Base-by-base conservation (phyloP, 2,888 invertebrate genomes). In the Amblyjoppa proteus region DNA sequence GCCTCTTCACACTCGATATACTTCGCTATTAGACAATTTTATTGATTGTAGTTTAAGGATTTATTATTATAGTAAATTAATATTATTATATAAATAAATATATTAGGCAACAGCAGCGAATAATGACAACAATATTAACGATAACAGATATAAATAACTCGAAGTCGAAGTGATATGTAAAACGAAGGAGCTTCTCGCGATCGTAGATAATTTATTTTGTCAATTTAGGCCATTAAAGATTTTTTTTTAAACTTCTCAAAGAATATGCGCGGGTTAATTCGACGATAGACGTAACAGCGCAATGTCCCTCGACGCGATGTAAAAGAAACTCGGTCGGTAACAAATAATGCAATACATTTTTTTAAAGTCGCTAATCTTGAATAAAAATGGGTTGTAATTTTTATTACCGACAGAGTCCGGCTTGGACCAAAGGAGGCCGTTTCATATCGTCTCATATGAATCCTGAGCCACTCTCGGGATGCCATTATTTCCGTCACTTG, bases 1-100 rank as follows among this genome's bases (percentile, higher is more conserved):
- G 91, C 91, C 91, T 91, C 90, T 90, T 58, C 58, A 89, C 89
- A 89, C 89, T 88, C 81, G 87, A 89, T 88, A 89, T 89, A 90
- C 81, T 91, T 85, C 87, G 88, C 88, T 89, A 87, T 73, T 82
- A 88, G 79, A 88, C 83, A 80, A 87, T 82, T 77, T 41, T 41
- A 83, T 81, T 79, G 66, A 83, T 45, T 53, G 56, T 74, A 77
- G 73, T 38, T 25, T 73, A 51, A 49, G 74, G 25, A 74, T 58
- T 49, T 58, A 69, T 61, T 7, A 49, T 70, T 56, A 58, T 31
- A 41, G 49, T 49, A 71, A 56, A 75, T 71, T 38, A 38, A 82
- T 78, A 41, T 45, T 74, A 56, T 77, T 71, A 41, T 16, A 58
- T 16, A 34, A 56, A 80, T 49, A 56, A n/a, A 68, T 9, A 53